phyloP scores from a whole-genome alignment of 2,113 vertebrate genomes.

The Dicrurus megarhynchus region DNA sequence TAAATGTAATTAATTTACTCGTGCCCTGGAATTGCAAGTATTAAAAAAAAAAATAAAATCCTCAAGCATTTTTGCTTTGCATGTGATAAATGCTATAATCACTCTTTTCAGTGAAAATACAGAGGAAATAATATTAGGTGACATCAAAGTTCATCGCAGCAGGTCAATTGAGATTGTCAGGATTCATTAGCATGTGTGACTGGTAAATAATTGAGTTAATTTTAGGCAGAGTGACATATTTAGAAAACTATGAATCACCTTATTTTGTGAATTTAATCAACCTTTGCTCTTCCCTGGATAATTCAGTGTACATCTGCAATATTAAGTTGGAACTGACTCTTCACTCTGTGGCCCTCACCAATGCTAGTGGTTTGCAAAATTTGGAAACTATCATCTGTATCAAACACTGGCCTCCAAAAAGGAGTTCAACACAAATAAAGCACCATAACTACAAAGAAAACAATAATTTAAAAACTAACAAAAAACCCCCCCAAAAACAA shows the following conservation, averaged over 20 bases:
- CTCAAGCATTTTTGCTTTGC: not conserved
- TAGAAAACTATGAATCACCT: constrained; percentile 65
- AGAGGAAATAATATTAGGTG: constrained; percentile 3
- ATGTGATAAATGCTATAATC: not conserved
- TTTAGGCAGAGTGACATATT: constrained; percentile 69
- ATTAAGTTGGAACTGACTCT: constrained; percentile 43
- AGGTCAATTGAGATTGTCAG: constrained; percentile 38
- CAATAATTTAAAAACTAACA: not conserved
- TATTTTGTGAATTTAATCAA: constrained; percentile 65
- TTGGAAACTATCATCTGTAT: not conserved
- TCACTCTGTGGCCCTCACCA: not conserved
- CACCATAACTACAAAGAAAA: not conserved
- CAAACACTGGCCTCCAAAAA: not conserved
- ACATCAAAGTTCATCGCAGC: not conserved
- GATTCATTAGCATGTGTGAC: constrained; percentile 64
- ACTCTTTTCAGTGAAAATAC: not conserved
- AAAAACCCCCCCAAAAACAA: not conserved
- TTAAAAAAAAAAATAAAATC: not conserved
- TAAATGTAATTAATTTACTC: constrained; percentile 59
- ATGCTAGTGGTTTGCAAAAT: not conserved
- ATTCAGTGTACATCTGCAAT: constrained; percentile 26
- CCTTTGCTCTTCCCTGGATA: constrained; percentile 49
- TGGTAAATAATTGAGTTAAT: constrained; percentile 72
- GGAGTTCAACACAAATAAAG: not conserved
- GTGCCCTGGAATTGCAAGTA: not conserved